Conservation (phyloP, 2,797 vertebrate species). For the Molossus molossus region DNA sequence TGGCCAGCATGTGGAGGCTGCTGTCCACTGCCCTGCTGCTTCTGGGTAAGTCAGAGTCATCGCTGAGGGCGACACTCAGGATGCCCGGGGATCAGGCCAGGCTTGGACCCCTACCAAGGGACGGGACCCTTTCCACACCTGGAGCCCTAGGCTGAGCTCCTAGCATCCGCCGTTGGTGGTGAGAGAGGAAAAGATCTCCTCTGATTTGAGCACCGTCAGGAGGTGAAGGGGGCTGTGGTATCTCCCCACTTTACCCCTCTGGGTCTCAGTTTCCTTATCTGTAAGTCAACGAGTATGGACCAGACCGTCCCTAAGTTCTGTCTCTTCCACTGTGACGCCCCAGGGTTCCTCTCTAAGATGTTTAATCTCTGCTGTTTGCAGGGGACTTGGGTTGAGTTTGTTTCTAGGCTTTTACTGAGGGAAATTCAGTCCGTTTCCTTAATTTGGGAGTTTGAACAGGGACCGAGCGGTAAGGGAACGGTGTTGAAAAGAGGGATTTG, state of each 20-base stretch:
- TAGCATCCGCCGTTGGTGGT: not conserved
- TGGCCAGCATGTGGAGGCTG: conserved; percentile 59
- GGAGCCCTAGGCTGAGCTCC: not conserved
- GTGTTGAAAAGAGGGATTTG: not conserved
- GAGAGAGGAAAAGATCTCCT: not conserved
- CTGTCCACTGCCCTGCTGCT: conserved; percentile 37
- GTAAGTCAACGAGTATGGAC: not conserved
- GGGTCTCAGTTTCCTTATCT: not conserved
- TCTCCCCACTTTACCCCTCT: not conserved
- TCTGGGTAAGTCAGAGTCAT: conserved; percentile 71
- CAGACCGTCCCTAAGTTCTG: not conserved
- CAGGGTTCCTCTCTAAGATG: not conserved
- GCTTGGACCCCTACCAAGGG: not conserved
- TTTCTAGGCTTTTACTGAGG: not conserved
- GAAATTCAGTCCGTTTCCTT: not conserved
- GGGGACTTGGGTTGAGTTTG: not conserved
- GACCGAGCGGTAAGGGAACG: not conserved
- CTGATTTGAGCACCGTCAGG: not conserved
- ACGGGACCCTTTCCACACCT: not conserved
- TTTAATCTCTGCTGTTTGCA: not conserved
- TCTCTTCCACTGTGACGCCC: not conserved
- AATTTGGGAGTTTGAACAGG: not conserved
- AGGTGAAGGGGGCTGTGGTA: fast-evolving
- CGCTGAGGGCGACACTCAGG: not conserved
- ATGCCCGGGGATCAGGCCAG: not conserved